Evolutionary conservation across 2,113 vertebrate species (phyloP).

Genomic region (Anser cygnoides): DNA sequence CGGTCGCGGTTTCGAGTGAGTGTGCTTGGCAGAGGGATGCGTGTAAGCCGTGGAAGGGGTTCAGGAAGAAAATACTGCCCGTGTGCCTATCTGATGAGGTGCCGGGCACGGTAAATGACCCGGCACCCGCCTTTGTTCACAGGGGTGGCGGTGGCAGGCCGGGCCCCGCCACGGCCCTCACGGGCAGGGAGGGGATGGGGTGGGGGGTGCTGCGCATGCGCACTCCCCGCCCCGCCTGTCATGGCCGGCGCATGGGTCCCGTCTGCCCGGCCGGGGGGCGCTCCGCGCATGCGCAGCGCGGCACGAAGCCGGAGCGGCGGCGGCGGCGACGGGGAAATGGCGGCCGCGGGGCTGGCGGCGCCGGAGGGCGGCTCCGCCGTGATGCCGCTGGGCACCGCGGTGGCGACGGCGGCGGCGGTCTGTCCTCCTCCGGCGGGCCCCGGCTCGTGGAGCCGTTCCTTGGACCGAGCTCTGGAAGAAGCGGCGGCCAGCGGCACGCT

Average conservation of each 20-base stretch:
- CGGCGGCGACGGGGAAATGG: constrained; percentile 84
- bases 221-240: neutral
- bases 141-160: no score
- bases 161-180: no score
- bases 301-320: constrained; percentile 61
- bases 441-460: constrained; percentile 90
- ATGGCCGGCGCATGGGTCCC: neutral
- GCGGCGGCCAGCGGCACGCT: constrained; percentile 89
- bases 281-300: constrained; percentile 19
- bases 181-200: no score
- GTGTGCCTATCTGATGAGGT: neutral
- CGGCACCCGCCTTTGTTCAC: no score
- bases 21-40: neutral
- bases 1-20: accelerated
- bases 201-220: neutral
- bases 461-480: constrained; percentile 94
- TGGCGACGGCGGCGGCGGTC: neutral
- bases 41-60: neutral
- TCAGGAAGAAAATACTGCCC: neutral
- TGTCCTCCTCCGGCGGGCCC: constrained; percentile 66
- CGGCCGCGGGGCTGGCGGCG: constrained; percentile 85
- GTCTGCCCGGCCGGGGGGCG: neutral
- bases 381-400: neutral
- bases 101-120: accelerated
- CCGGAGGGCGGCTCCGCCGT: constrained; percentile 71